Evolutionary conservation across 1,140 invertebrate species (phyloP).

Genomic region (Streblospio benedicti): DNA sequence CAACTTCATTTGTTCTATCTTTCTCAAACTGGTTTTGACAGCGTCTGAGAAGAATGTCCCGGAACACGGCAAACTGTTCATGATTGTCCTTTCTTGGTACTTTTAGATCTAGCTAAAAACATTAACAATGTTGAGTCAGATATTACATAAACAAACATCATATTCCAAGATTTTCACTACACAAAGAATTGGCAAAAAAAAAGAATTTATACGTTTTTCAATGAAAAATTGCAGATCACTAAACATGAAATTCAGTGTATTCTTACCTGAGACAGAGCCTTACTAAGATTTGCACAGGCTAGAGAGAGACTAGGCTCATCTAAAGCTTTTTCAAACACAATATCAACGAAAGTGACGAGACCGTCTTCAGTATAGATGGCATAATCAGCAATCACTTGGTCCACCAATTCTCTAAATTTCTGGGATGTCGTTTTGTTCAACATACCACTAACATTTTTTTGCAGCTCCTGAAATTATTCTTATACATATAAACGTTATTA

Average conservation of each 20-base stretch:
- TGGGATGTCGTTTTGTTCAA: constrained; percentile 91
- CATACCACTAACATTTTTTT: constrained; percentile 74
- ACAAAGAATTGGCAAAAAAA: background rate
- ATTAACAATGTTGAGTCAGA: too few relatives aligned
- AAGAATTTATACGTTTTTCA: too few relatives aligned
- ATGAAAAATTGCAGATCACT: background rate
- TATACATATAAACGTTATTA: too few relatives aligned
- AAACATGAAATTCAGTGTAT: constrained; percentile 6
- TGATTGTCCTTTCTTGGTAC: constrained; percentile 31
- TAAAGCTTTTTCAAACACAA: constrained; percentile 90
- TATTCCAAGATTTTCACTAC: background rate
- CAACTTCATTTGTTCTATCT: constrained; percentile 56
- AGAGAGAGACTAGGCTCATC: constrained; percentile 86
- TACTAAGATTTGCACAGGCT: constrained; percentile 73
- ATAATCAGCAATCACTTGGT: constrained; percentile 61
- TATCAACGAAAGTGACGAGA: constrained; percentile 72
- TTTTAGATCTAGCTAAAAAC: constrained; percentile 32
- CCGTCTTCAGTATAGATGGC: constrained; percentile 71
- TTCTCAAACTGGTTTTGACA: constrained; percentile 84
- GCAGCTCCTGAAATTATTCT: constrained; percentile 55
- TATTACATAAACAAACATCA: too few relatives aligned
- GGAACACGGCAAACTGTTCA: constrained; percentile 59
- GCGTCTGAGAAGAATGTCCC: constrained; percentile 67
- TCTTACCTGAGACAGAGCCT: constrained; percentile 38
- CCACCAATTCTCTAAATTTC: constrained; percentile 73